Evolutionary conservation across 2,888 invertebrate genomes (phyloP).

Genomic region (Amorpha juglandis): DNA sequence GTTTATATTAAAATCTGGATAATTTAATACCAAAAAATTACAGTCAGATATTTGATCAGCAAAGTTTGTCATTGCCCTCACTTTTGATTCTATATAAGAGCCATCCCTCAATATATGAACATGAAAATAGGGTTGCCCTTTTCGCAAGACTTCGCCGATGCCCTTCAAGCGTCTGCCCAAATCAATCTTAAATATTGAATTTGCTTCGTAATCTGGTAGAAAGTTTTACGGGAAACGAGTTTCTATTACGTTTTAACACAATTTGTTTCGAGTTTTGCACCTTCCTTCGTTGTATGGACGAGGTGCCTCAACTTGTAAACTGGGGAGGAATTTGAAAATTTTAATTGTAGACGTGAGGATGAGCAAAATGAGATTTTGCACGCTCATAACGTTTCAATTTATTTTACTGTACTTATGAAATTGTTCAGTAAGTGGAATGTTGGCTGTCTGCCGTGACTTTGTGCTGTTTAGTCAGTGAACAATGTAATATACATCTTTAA

Average conservation of each 20-base stretch:
- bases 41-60: not conserved
- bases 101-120: slow-evolving; percentile 6
- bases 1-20: too few species aligned
- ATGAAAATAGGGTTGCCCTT: slow-evolving; percentile 49
- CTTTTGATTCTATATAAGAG: slow-evolving; percentile 12
- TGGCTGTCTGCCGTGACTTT: slow-evolving; percentile 17
- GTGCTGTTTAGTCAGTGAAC: not conserved
- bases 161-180: slow-evolving; percentile 78
- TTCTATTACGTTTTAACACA: slow-evolving; percentile 83
- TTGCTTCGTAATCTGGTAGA: slow-evolving; percentile 80
- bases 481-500: not conserved
- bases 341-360: slow-evolving; percentile 67
- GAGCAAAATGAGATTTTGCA: slow-evolving; percentile 52
- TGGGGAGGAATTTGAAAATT: slow-evolving; percentile 63
- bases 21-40: too few species aligned
- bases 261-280: slow-evolving; percentile 81
- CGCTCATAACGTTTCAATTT: slow-evolving; percentile 39
- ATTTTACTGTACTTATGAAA: slow-evolving; percentile 29
- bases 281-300: slow-evolving; percentile 56
- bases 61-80: slow-evolving; percentile 16
- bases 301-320: slow-evolving; percentile 63
- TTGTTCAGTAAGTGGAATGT: slow-evolving; percentile 27
- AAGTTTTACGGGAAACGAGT: slow-evolving; percentile 81
- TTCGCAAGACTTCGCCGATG: slow-evolving; percentile 53
- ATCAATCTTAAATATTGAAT: slow-evolving; percentile 85